Evolutionary conservation across 2,797 vertebrate genomes (phyloP).

Genomic region (Ctenochaetus hawaiiensis): DNA sequence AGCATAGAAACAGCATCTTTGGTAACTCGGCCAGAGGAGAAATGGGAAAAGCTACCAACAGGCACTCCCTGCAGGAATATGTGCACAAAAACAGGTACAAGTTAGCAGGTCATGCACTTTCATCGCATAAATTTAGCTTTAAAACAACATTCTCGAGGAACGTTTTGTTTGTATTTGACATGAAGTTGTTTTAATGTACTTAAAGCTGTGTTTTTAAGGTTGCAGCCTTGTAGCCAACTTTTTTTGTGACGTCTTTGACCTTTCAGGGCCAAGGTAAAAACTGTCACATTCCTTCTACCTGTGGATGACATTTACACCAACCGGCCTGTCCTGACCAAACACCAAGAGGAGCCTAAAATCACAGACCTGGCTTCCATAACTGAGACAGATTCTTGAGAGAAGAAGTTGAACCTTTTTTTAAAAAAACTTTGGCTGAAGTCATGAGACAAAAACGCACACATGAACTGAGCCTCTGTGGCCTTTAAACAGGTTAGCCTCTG

Average conservation of each 20-base stretch:
- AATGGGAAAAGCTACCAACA: conserved; percentile 68
- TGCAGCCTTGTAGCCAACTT: neutral
- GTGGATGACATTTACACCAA: conserved; percentile 87
- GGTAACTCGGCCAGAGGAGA: conserved; percentile 55
- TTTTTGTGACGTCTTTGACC: neutral
- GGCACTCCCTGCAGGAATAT: conserved; percentile 84
- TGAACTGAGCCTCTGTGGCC: conserved; percentile 31
- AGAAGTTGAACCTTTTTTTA: neutral
- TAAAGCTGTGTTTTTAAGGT: neutral
- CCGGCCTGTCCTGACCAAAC: conserved; percentile 80
- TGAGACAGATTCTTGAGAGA: conserved; percentile 87
- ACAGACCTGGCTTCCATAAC: conserved; percentile 81
- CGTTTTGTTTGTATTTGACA: neutral
- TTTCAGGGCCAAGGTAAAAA: conserved; percentile 92
- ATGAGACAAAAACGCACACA: conserved; percentile 11
- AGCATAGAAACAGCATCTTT: conserved; percentile 47
- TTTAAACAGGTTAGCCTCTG: conserved; percentile 31
- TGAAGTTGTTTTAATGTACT: neutral
- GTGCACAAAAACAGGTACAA: conserved; percentile 87
- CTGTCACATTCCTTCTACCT: conserved; percentile 93
- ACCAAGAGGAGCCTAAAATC: conserved; percentile 76
- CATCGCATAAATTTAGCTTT: neutral
- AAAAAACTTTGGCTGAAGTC: conserved; percentile 15
- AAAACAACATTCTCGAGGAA: neutral
- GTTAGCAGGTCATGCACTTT: neutral